Conservation (phyloP, 2,797 vertebrate species). For the Bradypus variegatus region DNA sequence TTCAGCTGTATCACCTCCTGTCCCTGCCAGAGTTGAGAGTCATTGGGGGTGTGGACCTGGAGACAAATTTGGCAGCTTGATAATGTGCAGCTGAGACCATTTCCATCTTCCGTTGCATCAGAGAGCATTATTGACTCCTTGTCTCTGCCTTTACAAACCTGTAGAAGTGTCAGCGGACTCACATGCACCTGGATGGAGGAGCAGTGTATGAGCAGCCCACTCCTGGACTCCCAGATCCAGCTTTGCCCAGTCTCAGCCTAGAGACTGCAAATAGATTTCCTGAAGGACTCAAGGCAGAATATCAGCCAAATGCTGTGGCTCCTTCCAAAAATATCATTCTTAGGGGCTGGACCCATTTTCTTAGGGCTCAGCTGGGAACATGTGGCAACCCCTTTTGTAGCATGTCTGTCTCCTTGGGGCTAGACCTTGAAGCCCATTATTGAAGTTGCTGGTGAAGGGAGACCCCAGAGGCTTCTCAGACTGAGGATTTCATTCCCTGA, state of each 20-base stretch:
- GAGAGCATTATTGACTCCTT: not conserved
- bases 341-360: not conserved
- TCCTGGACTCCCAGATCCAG: not conserved
- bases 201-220: not conserved
- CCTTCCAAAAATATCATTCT: not conserved
- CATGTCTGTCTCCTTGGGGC: not conserved
- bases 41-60: not conserved
- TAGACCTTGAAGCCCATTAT: not conserved
- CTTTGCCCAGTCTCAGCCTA: not conserved
- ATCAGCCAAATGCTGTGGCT: not conserved
- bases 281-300: not conserved
- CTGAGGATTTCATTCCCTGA: slow-evolving; percentile 1
- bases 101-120: not conserved
- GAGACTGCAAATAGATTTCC: not conserved
- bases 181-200: not conserved
- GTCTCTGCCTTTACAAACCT: not conserved
- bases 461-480: not conserved
- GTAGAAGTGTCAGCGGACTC: not conserved
- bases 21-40: not conserved
- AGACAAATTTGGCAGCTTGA: not conserved
- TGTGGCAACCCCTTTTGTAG: not conserved
- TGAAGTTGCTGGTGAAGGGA: not conserved
- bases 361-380: not conserved
- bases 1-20: not conserved
- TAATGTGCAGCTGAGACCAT: not conserved